Percentiles rank a stretch among this genome's conserved stretches.
Conservation (phyloP, 2,797 vertebrate species). For the Taeniopygia guttata region DNA sequence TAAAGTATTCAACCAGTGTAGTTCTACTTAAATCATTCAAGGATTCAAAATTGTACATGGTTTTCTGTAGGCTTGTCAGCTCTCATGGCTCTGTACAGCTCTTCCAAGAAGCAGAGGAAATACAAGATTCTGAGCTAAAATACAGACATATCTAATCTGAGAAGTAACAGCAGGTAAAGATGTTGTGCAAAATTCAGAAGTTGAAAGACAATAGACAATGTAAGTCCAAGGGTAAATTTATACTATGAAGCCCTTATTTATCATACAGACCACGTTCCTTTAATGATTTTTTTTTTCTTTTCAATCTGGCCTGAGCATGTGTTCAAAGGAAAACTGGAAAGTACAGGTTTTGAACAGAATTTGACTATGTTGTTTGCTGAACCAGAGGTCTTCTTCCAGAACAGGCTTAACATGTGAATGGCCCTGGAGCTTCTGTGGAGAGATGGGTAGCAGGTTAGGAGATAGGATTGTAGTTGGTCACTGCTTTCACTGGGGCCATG, state of each 20-base stretch:
- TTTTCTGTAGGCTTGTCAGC: neutral
- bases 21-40: neutral
- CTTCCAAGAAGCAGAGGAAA: neutral
- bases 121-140: neutral
- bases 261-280: neutral
- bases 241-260: neutral
- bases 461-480: accelerated
- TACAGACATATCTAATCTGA: neutral
- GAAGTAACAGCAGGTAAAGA: neutral
- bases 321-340: neutral
- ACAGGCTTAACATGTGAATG: neutral
- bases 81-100: neutral
- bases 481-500: neutral
- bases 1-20: neutral
- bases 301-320: neutral
- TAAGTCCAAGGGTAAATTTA: neutral
- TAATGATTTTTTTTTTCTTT: neutral
- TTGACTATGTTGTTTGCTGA: neutral
- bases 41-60: neutral
- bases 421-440: neutral
- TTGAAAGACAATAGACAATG: neutral
- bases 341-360: neutral
- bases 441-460: neutral
- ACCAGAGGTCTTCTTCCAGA: neutral
- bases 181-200: neutral